phyloP scores from a whole-genome alignment of 2,113 vertebrate genomes.

The Eulemur rufifrons region DNA sequence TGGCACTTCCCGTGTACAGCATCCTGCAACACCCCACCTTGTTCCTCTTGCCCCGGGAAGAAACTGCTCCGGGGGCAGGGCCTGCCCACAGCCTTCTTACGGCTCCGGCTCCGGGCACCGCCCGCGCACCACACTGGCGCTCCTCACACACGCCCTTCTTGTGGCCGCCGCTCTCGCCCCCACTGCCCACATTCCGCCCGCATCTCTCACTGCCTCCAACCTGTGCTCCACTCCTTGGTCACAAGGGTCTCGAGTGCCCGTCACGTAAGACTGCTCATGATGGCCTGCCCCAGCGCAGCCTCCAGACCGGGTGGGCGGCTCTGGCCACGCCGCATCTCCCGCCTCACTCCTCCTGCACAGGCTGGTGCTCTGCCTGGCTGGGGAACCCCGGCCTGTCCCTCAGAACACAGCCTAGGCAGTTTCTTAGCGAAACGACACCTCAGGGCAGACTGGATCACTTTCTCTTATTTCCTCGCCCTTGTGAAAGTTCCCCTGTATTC shows the following conservation, averaged over 20 bases:
- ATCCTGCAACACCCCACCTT: fast-evolving
- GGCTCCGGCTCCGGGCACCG: no score
- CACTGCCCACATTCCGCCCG: fast-evolving
- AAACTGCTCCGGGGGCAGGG: neutral
- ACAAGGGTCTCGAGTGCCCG: neutral
- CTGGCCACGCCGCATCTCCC: neutral
- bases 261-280: neutral
- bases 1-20: no score
- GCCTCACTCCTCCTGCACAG: neutral
- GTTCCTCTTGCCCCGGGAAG: neutral
- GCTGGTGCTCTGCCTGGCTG: neutral
- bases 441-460: neutral
- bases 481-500: no score
- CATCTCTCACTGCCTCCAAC: fast-evolving
- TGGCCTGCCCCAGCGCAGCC: no score
- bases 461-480: neutral
- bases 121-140: fast-evolving
- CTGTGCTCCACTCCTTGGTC: neutral
- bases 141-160: neutral
- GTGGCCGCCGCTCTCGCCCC: neutral
- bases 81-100: no score
- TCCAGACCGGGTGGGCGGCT: neutral
- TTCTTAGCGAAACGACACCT: fast-evolving
- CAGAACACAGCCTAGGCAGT: neutral
- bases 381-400: neutral